A percentile compares a stretch with the other conserved stretches of the same genome.
phyloP scores from a whole-genome alignment of 2,113 vertebrate genomes.

The Charadrius vociferus region DNA sequence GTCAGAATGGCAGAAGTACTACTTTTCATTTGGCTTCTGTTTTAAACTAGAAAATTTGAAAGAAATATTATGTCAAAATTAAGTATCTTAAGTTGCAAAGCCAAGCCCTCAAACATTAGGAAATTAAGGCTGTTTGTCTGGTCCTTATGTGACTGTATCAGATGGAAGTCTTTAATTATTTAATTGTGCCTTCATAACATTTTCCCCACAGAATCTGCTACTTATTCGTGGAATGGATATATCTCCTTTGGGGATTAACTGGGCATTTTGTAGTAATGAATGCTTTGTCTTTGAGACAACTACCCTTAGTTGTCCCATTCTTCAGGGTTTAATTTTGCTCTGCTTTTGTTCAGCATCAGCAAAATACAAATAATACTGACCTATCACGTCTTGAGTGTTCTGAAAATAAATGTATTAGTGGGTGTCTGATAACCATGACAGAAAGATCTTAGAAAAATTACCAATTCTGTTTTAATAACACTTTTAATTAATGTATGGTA shows the following conservation, averaged over 20 bases:
- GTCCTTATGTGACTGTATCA: not conserved
- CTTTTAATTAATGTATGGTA: constrained; percentile 12
- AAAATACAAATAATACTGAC: constrained; percentile 13
- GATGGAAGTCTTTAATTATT: constrained; percentile 7
- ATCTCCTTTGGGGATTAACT: not conserved
- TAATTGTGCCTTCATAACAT: not conserved
- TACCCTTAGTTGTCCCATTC: not conserved
- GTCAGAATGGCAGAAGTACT: not conserved
- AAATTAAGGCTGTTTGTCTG: not conserved
- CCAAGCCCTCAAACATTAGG: not conserved
- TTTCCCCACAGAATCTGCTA: not conserved
- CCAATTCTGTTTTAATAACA: constrained; percentile 22
- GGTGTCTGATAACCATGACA: not conserved
- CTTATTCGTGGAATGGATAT: not conserved
- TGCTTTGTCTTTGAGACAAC: not conserved
- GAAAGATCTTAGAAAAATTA: not conserved
- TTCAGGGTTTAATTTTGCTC: constrained; percentile 16
- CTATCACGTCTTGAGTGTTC: not conserved
- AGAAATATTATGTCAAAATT: not conserved
- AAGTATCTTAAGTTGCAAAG: not conserved
- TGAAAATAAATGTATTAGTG: not conserved
- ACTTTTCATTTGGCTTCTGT: not conserved
- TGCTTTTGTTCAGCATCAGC: not conserved
- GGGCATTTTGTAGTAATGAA: constrained; percentile 17
- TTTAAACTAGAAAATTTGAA: not conserved